These are phyloP conservation scores for Tor tambroides DNA, from an alignment of 2,113 vertebrate species.

Conservation along the genomic window DNA sequence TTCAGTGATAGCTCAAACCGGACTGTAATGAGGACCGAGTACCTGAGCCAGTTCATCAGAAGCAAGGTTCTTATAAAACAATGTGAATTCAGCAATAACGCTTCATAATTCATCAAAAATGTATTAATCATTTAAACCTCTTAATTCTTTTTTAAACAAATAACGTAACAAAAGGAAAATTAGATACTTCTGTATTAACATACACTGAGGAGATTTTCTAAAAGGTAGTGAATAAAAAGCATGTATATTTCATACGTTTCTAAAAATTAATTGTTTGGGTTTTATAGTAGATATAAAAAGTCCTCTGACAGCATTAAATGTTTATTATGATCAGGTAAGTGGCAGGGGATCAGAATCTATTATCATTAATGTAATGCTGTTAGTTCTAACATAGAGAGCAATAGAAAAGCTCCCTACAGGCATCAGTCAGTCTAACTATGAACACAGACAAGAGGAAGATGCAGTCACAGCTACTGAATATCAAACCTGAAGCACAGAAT, in stretches of 20 bases:
- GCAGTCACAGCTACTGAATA: constrained; percentile 19
- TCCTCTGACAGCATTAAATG: background rate
- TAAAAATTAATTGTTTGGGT: background rate
- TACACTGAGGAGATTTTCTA: background rate
- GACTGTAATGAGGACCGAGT: constrained; percentile 45
- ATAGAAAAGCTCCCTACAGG: constrained; percentile 7
- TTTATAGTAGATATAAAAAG: background rate
- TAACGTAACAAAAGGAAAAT: background rate
- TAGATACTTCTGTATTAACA: background rate
- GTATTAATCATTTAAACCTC: background rate
- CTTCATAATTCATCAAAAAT: background rate
- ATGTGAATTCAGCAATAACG: background rate
- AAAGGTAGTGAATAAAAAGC: background rate
- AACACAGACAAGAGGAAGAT: constrained; percentile 2
- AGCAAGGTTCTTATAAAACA: constrained; percentile 16
- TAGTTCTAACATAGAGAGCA: background rate
- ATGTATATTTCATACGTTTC: background rate
- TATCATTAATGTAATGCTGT: background rate
- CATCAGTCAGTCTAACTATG: constrained; percentile 13
- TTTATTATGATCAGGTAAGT: background rate
- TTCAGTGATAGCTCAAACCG: background rate
- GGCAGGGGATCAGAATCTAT: background rate
- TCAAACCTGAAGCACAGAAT: constrained; percentile 28
- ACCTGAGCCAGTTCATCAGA: constrained; percentile 45
- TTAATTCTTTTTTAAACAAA: background rate